phyloP scores from a whole-genome alignment of 1,140 invertebrate species.

The Orchestia grillus region DNA sequence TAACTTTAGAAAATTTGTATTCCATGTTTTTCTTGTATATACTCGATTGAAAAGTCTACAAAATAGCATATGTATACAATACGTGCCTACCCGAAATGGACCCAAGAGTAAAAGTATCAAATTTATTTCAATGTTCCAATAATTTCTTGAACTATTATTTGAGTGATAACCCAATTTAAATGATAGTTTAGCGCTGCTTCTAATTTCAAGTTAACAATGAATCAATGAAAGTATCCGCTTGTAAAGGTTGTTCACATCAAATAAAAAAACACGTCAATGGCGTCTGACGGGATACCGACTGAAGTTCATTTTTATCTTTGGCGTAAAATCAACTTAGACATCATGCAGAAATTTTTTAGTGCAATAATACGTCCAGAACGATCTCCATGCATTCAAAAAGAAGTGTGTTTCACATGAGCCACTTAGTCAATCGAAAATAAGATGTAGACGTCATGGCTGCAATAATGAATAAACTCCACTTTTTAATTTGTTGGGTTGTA shows the following conservation, averaged over 20 bases:
- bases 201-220: not conserved
- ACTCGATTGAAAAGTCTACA: not conserved
- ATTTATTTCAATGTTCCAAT: not conserved
- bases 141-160: not conserved
- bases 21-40: not conserved
- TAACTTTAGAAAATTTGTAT: not conserved
- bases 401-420: not conserved
- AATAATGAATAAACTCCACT: too few species aligned
- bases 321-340: not conserved
- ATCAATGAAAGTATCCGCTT: not conserved
- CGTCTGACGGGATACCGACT: not conserved
- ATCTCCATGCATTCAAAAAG: not conserved
- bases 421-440: not conserved
- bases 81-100: not conserved
- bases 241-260: not conserved
- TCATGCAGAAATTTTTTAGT: not conserved
- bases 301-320: not conserved
- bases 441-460: too few species aligned
- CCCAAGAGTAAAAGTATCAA: not conserved
- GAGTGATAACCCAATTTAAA: not conserved
- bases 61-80: not conserved
- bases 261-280: not conserved
- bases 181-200: not conserved
- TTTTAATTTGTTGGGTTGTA: too few species aligned
- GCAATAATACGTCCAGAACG: not conserved